Evolutionary conservation across 2,797 vertebrate species (phyloP), one percentile per base, ranked within the genome.

Genomic region (Acropternis orthonyx): DNA sequence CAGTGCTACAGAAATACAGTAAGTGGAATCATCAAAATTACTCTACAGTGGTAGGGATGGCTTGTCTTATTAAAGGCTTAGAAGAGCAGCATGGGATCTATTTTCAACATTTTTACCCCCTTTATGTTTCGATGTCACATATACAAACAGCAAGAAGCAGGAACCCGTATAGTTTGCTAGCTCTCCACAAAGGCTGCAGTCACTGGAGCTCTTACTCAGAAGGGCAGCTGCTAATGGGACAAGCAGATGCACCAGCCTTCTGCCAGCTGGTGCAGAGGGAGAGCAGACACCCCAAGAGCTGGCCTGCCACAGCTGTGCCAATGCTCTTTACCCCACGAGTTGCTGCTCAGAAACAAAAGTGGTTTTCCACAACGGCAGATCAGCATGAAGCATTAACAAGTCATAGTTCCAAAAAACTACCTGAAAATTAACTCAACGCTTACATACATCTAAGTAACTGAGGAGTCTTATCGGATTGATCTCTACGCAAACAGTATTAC

Each of bases 221-320:
- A 66, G 37, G 30, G 51, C 58, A 92, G 62, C 36, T 78, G 63
- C 36, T 93, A 79, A 90, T 20, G 63, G 58, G 24, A 88, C 2
- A 2, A 93, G 63, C 89, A 92, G 81, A 92, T 91, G 89, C 56
- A 90, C 36, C 84, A 74, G 74, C 65, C 80, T 93, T 78, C 72
- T 85, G 77, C 21, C 89, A 94, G 63, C 91, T 88, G 72, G 52
- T 91, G 49, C 1, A 43, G 61, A 73, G 52, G 27, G 30, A 75
- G 28, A 56, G 26, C 26, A 76, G 44, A 66, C 37, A 84, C 12
- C 52, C 30, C 4, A 2, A 85, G 80, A 85, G 76, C 46, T 85
- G 74, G 37, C 52, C 56, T 61, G 37, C 36, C 84, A 80, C 71
- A 87, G 55, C 84, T 95, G 68, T 41, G 67, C 30, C 54, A 13